Evolutionary conservation across 2,797 vertebrate species (phyloP).

Genomic region (Anas bahamensis): DNA sequence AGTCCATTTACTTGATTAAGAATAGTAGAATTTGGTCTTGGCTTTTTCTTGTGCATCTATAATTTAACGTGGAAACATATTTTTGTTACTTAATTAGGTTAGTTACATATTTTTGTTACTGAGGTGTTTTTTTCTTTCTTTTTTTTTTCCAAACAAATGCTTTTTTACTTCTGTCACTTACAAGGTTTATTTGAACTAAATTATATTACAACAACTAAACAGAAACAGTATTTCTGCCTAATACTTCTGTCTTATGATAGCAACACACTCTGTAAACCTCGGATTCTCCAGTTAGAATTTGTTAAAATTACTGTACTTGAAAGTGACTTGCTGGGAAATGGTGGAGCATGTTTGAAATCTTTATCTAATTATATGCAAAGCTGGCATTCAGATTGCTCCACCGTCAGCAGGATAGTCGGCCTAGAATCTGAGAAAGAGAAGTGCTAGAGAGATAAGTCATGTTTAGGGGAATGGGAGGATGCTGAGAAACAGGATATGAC

Average conservation of each 20-base stretch:
- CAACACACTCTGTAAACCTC: not conserved
- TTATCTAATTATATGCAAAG: not conserved
- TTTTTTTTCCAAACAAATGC: not conserved
- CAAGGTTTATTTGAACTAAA: constrained; percentile 1
- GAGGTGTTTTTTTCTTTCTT: too few species aligned
- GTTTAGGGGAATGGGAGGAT: constrained; percentile 36
- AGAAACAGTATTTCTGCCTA: constrained; percentile 2
- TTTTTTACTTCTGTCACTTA: not conserved
- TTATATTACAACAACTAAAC: not conserved
- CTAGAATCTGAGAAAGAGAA: constrained; percentile 35
- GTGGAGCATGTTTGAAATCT: not conserved
- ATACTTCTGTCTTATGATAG: not conserved
- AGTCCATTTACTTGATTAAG: not conserved
- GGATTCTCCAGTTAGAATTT: not conserved
- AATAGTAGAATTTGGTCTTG: not conserved
- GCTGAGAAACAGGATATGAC: constrained; percentile 64
- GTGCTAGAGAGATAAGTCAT: constrained; percentile 54
- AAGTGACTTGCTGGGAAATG: not conserved
- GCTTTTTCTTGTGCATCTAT: not conserved
- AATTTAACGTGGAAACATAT: not conserved
- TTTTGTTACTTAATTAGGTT: not conserved
- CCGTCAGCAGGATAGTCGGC: not conserved
- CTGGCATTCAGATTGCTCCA: not conserved
- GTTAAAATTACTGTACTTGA: not conserved
- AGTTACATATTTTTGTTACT: too few species aligned